Evolutionary conservation across 1,140 invertebrate genomes (phyloP).

Genomic region (Protaetia brevitarsis): DNA sequence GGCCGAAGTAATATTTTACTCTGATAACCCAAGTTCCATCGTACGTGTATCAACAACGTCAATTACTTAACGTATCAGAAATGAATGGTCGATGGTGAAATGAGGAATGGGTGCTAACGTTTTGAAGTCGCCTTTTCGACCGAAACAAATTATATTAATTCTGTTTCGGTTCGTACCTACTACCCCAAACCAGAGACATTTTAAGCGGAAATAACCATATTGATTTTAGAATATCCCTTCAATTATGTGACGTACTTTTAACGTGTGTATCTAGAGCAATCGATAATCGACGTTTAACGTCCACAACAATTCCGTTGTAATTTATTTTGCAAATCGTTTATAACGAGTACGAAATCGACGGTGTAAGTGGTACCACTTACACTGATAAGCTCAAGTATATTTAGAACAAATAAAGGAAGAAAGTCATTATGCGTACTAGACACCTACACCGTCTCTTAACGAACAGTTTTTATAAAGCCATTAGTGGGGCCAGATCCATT

Average conservation of each 20-base stretch:
- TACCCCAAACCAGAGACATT: slow-evolving; percentile 8
- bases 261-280: slow-evolving; percentile 13
- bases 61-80: neutral
- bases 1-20: no score
- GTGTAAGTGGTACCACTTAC: neutral
- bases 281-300: neutral
- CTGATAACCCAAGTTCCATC: no score
- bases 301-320: neutral
- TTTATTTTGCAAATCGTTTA: neutral
- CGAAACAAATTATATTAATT: slow-evolving; percentile 19
- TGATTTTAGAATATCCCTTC: slow-evolving; percentile 16
- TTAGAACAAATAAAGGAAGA: neutral
- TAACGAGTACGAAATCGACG: neutral
- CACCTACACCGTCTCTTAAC: no score
- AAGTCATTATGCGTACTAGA: neutral
- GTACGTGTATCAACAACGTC: neutral
- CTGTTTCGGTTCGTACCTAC: slow-evolving; percentile 17
- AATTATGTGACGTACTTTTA: slow-evolving; percentile 9
- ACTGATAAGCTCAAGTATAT: neutral
- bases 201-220: slow-evolving; percentile 1
- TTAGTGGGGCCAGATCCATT: no score
- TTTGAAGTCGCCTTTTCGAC: slow-evolving; percentile 2
- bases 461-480: no score
- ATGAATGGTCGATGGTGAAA: neutral
- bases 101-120: neutral